Evolutionary conservation across 2,797 vertebrate genomes (phyloP).

Genomic region (Coregonus suidteri): DNA sequence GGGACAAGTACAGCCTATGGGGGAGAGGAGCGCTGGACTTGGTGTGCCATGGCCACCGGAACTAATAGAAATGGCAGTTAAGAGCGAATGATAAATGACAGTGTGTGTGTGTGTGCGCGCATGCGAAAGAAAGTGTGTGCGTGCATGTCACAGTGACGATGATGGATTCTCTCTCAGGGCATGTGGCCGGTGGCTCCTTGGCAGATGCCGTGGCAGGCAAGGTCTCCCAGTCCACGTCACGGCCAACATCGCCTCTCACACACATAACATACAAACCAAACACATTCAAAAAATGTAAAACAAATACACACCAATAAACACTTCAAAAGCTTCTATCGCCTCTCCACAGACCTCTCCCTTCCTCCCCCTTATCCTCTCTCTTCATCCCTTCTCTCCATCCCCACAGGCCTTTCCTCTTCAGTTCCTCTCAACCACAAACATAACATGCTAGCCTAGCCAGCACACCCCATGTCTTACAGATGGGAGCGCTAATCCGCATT

Average conservation of each 20-base stretch:
- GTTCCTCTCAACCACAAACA: conserved; percentile 51
- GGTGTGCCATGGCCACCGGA: conserved; percentile 61
- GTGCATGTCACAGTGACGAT: conserved; percentile 42
- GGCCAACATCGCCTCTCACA: conserved; percentile 26
- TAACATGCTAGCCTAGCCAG: conserved; percentile 43
- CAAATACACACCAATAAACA: too few relatives aligned
- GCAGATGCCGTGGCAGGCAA: conserved; percentile 58
- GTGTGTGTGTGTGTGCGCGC: conserved; percentile 22
- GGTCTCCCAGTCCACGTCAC: conserved; percentile 54
- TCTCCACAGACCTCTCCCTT: not conserved
- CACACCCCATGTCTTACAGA: conserved; percentile 63
- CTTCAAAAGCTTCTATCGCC: too few relatives aligned
- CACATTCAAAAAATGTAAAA: too few relatives aligned
- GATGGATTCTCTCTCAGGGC: conserved; percentile 56
- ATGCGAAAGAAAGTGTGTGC: conserved; percentile 12
- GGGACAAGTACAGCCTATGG: not conserved
- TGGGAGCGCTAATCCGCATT: conserved; percentile 64
- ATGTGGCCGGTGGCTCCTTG: conserved; percentile 58
- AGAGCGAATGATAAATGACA: conserved; percentile 68
- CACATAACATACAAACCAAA: not conserved
- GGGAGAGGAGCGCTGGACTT: conserved; percentile 32
- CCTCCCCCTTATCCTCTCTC: not conserved
- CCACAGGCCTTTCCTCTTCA: conserved; percentile 59
- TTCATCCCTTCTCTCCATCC: conserved; percentile 26
- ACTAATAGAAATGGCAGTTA: conserved; percentile 72